Base-by-base conservation (phyloP, 2,888 invertebrate genomes). In the Lysandra bellargus region DNA sequence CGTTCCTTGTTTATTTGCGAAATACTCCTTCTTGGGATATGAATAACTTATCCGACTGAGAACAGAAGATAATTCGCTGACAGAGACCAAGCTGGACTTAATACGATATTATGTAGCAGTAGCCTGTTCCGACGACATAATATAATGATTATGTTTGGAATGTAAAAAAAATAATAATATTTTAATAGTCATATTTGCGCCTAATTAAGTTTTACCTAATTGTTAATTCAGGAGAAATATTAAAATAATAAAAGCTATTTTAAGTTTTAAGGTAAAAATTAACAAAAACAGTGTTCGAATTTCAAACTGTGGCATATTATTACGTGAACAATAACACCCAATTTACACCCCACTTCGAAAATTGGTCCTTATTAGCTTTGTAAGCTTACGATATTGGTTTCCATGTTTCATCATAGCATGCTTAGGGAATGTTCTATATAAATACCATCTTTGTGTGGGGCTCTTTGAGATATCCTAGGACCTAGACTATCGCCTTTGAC, bases 1-100 rank as follows among this genome's bases (percentile, higher is more conserved):
- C 61, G n/a, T 9, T 69, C 33, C 33, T 23, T 69, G 69, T 69
- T 69, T 69, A 69, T 69, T 69, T 69, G 69, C 33, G 17, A 69
- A 69, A 37, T 37, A 69, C 69, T 12, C 69, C 69, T 33, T 37
- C 69, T 14, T 37, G 69, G 69, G 69, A 69, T 37, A 69, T 69
- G 69, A 69, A 69, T 69, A 69, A 69, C 33, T 69, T 23, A 69
- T 69, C 33, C 17, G 14, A 33, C 69, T 69, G 33, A 37, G 33
- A 69, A 69, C 14, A 37, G 33, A 33, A 69, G 69, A 37, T 69
- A 37, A 69, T 69, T 69, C 33, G 33, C 33, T 33, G 69, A 37
- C 61, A 61, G n/a, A 7, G 23, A 23, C 61, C 23, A 23, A 61
- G 9, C 30, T 64, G 64, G 64, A 30, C 30, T 30, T 12, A 4